phyloP scores from a whole-genome alignment of 2,797 vertebrate genomes.

The Sebastes taczanowskii region DNA sequence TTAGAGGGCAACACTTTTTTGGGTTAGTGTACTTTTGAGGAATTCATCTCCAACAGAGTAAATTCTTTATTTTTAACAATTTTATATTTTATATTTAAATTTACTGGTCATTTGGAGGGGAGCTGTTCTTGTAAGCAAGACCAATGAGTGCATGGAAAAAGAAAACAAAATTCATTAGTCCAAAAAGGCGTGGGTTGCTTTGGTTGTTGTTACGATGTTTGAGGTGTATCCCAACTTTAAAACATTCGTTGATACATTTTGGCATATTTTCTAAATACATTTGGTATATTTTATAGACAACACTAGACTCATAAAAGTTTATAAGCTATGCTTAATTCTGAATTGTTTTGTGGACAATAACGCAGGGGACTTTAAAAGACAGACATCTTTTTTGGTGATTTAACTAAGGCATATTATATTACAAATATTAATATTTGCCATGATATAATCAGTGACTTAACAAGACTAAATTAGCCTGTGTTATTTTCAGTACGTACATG shows the following conservation, averaged over 20 bases:
- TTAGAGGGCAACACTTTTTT: background rate
- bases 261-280: background rate
- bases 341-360: background rate
- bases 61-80: background rate
- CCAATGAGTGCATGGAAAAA: background rate
- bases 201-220: background rate
- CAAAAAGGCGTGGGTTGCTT: background rate
- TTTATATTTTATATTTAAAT: background rate
- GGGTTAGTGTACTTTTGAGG: background rate
- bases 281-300: background rate
- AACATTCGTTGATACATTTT: background rate
- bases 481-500: background rate
- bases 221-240: background rate
- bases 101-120: background rate
- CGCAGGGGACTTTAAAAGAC: background rate
- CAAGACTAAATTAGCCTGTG: background rate
- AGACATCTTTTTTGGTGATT: background rate
- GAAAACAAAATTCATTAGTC: background rate
- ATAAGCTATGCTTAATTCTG: background rate
- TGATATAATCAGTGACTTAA: background rate
- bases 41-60: background rate
- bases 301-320: background rate
- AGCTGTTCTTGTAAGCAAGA: background rate
- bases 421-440: background rate
- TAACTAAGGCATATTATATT: background rate